Evolutionary conservation across 2,797 vertebrate genomes (phyloP).

Genomic region (Sebastes wilsoni): DNA sequence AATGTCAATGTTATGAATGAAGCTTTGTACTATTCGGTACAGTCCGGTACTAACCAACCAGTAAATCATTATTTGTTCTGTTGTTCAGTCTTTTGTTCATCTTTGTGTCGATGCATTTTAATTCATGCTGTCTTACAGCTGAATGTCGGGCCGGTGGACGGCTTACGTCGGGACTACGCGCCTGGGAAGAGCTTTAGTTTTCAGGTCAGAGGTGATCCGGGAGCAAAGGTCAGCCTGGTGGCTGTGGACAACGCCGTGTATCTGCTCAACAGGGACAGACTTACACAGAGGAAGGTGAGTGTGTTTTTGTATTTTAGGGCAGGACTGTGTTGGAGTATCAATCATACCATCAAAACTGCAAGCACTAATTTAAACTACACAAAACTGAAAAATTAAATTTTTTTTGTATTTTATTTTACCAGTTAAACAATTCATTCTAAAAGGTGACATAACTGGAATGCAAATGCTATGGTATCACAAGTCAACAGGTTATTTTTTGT

Average conservation of each 20-base stretch:
- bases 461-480: too few species aligned
- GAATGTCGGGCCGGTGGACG: constrained; percentile 47
- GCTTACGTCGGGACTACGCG: not conserved
- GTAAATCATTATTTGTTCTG: not conserved
- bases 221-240: constrained; percentile 82
- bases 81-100: not conserved
- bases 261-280: constrained; percentile 79
- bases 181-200: constrained; percentile 72
- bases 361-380: too few species aligned
- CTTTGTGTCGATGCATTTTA: not conserved
- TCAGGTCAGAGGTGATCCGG: constrained; percentile 79
- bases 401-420: too few species aligned
- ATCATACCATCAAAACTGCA: too few species aligned
- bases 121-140: constrained; percentile 51
- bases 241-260: constrained; percentile 87
- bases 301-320: constrained; percentile 4
- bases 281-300: constrained; percentile 85
- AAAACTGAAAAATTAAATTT: too few species aligned
- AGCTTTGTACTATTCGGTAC: not conserved
- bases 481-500: too few species aligned
- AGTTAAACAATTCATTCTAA: too few species aligned
- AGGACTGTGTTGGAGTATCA: too few species aligned
- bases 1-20: not conserved
- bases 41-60: not conserved
- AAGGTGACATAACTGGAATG: too few species aligned